Percentiles rank a stretch among this genome's conserved stretches.
Evolutionary conservation across 2,113 vertebrate species (phyloP).

Genomic region (Kryptolebias marmoratus): DNA sequence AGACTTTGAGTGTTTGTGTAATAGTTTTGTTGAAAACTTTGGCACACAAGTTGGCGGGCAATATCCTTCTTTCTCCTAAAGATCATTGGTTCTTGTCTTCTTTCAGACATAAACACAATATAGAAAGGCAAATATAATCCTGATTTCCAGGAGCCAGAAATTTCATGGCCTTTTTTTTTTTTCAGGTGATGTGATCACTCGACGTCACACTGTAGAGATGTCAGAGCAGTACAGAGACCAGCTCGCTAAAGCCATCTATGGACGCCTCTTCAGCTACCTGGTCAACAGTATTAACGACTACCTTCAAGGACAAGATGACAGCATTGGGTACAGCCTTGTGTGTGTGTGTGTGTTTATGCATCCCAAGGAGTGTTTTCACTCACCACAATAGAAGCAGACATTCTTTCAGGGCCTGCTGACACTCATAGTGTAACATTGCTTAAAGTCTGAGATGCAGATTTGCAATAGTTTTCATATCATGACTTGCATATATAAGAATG

Average conservation of each 20-base stretch:
- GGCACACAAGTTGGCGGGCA: too few species aligned
- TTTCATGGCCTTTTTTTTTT: background rate
- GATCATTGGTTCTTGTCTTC: background rate
- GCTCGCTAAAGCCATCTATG: slow-evolving; percentile 89
- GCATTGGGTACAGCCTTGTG: slow-evolving; percentile 79
- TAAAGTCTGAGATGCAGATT: slow-evolving; percentile 23
- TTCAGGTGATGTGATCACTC: slow-evolving; percentile 88
- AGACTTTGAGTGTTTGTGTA: too few species aligned
- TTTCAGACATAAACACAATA: background rate
- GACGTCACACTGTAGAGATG: slow-evolving; percentile 84
- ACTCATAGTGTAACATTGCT: slow-evolving; percentile 29
- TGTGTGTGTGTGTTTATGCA: background rate
- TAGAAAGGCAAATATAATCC: background rate
- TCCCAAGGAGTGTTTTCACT: slow-evolving; percentile 7
- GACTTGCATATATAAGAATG: slow-evolving; percentile 16
- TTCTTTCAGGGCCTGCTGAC: slow-evolving; percentile 19
- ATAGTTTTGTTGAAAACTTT: too few species aligned
- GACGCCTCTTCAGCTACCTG: slow-evolving; percentile 91
- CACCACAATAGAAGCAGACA: background rate
- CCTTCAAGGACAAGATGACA: slow-evolving; percentile 86
- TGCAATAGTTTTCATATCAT: slow-evolving; percentile 54
- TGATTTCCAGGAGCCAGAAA: background rate
- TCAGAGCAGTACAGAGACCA: slow-evolving; percentile 90
- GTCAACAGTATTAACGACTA: slow-evolving; percentile 88
- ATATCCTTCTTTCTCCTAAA: background rate